Evolutionary conservation across 2,113 vertebrate genomes (phyloP).

Genomic region (Xenus cinereus): DNA sequence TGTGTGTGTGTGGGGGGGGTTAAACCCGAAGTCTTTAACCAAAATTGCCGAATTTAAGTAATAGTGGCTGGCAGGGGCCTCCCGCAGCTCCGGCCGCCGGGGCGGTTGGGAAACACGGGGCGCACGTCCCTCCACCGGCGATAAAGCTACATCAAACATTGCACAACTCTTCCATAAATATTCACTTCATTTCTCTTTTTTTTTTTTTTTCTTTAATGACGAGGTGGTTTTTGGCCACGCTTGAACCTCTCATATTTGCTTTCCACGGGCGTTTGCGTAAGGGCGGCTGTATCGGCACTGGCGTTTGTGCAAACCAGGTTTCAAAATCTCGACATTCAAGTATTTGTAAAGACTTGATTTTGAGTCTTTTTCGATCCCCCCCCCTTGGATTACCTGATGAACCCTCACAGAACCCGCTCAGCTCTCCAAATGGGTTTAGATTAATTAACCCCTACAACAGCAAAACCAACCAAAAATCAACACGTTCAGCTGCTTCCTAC

Average conservation of each 20-base stretch:
- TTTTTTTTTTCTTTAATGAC: neutral
- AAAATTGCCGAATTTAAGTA: accelerated
- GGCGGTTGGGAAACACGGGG: neutral
- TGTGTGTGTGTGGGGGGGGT: neutral
- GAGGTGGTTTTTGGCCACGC: neutral
- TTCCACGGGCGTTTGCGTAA: conserved; percentile 5
- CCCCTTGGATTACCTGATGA: neutral
- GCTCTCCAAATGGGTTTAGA: neutral
- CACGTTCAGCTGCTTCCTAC: too few relatives aligned
- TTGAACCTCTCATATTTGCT: neutral
- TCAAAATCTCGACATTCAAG: neutral
- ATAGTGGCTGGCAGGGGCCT: neutral
- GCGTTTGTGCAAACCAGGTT: neutral
- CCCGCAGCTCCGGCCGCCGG: neutral
- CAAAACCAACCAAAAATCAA: neutral
- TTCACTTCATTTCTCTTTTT: neutral
- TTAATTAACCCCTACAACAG: neutral
- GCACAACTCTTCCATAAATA: neutral
- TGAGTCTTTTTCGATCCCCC: neutral
- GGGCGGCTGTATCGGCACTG: neutral
- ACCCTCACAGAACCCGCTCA: neutral
- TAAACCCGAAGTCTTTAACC: neutral
- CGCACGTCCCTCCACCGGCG: neutral
- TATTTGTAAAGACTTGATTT: neutral
- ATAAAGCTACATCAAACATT: neutral